Evolutionary conservation across 2,113 vertebrate genomes (phyloP).

Genomic region (Myiozetetes cayanensis): DNA sequence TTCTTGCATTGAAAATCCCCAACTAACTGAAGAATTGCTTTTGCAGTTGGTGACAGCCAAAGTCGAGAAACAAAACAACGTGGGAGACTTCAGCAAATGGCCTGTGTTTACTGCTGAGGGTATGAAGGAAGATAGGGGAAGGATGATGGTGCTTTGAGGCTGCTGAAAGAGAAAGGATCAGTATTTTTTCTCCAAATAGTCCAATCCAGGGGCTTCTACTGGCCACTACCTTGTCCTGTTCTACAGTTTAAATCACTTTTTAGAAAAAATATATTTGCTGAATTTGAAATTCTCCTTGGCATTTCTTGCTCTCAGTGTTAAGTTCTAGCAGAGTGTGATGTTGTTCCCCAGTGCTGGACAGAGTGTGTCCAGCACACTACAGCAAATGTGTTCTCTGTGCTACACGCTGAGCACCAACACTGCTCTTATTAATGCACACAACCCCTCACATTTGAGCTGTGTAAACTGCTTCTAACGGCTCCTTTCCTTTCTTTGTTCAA

Average conservation of each 20-base stretch:
- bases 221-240: neutral
- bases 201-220: neutral
- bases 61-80: neutral
- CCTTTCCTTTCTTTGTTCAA: conserved; percentile 18
- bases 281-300: neutral
- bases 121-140: neutral
- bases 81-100: neutral
- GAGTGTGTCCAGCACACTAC: neutral
- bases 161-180: neutral
- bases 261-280: neutral
- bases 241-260: neutral
- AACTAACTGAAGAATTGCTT: neutral
- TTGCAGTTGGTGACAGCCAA: neutral
- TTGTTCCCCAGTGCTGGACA: neutral
- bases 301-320: neutral
- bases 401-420: neutral
- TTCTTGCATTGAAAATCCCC: neutral
- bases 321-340: neutral
- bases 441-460: neutral
- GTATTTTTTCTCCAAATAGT: neutral
- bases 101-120: neutral
- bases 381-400: neutral
- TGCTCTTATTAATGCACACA: neutral
- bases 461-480: conserved; percentile 10
- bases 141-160: neutral